Conservation (phyloP, 2,797 vertebrate genomes). For the Labroides dimidiatus region DNA sequence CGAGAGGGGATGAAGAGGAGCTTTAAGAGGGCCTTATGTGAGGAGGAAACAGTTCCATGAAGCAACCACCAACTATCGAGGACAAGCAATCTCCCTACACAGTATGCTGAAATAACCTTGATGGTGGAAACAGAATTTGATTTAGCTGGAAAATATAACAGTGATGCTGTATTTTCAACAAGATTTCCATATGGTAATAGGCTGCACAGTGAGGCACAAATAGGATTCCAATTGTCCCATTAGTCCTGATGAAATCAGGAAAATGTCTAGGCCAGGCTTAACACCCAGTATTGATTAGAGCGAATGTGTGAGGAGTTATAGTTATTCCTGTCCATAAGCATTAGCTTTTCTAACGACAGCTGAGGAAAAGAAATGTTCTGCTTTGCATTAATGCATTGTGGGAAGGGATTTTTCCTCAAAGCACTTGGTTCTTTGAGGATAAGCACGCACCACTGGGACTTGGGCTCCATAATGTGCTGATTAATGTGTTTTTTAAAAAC, state of each 20-base stretch:
- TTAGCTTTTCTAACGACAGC: conserved; percentile 30
- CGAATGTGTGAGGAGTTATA: conserved; percentile 32
- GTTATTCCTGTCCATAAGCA: conserved; percentile 39
- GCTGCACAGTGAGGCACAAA: conserved; percentile 72
- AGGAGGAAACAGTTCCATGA: conserved; percentile 47
- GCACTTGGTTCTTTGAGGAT: conserved; percentile 16
- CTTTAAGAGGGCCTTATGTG: conserved; percentile 32
- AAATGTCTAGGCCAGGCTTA: conserved; percentile 42
- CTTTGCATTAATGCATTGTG: conserved; percentile 31
- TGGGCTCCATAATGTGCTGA: conserved; percentile 24
- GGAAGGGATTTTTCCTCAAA: conserved; percentile 25
- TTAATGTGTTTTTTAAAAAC: conserved; percentile 33
- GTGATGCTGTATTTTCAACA: conserved; percentile 58
- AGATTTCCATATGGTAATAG: conserved; percentile 78
- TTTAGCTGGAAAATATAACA: conserved; percentile 43
- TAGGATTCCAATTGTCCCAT: conserved; percentile 75
- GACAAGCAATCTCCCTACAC: conserved; percentile 69
- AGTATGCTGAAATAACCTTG: conserved; percentile 65
- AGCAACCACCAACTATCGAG: conserved; percentile 51
- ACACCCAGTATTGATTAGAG: conserved; percentile 47
- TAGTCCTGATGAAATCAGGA: conserved; percentile 71
- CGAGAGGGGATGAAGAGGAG: conserved; percentile 14
- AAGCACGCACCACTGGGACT: conserved; percentile 21
- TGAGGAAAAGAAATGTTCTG: conserved; percentile 19
- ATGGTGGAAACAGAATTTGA: conserved; percentile 58